phyloP scores from a whole-genome alignment of 2,113 vertebrate species.

The Archocentrus centrarchus region DNA sequence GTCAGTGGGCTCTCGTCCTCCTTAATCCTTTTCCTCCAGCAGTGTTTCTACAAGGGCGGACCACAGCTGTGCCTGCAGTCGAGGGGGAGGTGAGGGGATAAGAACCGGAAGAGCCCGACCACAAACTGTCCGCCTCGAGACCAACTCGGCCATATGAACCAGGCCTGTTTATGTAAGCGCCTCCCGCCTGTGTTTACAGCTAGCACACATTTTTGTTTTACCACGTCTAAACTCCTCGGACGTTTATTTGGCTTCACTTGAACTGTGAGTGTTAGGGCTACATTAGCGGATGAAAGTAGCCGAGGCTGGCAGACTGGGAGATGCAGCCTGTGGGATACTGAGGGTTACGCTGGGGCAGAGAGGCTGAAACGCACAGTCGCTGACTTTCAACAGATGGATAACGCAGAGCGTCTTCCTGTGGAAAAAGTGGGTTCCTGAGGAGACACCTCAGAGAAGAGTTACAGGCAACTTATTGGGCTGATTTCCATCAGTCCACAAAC shows the following conservation, averaged over 20 bases:
- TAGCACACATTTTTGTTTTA: constrained; percentile 75
- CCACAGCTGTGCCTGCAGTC: constrained; percentile 71
- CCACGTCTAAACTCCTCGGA: constrained; percentile 66
- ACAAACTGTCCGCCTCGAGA: constrained; percentile 62
- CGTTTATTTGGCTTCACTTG: constrained; percentile 76
- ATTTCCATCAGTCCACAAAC: constrained; percentile 60
- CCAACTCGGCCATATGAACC: constrained; percentile 57
- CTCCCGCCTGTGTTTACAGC: constrained; percentile 75
- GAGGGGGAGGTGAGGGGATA: neutral
- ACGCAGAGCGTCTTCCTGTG: neutral
- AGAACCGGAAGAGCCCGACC: constrained; percentile 67
- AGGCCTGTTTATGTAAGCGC: constrained; percentile 75
- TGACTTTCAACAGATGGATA: constrained; percentile 22
- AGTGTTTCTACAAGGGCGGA: constrained; percentile 57
- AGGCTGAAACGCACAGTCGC: neutral
- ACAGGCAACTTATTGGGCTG: constrained; percentile 35
- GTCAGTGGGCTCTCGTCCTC: constrained; percentile 42
- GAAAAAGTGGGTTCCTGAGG: constrained; percentile 33
- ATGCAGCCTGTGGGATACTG: neutral
- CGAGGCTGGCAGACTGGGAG: constrained; percentile 22
- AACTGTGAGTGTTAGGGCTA: constrained; percentile 68
- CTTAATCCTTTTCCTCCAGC: constrained; percentile 52
- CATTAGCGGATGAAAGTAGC: constrained; percentile 52
- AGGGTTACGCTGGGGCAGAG: constrained; percentile 25
- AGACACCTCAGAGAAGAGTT: constrained; percentile 41